These are phyloP conservation scores for Tenthredo mesomela DNA, from an alignment of 2,888 invertebrate genomes.

Conservation along the genomic window DNA sequence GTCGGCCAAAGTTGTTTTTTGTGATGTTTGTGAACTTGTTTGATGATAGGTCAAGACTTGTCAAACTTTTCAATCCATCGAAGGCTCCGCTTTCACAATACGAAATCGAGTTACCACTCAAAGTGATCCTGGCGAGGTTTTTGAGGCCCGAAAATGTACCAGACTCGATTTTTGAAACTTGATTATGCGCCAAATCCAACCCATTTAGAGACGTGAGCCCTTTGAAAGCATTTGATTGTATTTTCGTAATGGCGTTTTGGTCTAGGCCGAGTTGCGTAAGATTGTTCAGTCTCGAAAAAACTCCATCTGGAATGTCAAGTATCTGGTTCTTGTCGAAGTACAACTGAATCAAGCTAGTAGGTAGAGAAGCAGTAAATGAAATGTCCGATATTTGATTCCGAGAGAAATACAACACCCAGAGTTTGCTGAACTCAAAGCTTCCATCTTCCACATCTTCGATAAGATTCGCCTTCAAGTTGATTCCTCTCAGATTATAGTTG, in stretches of 20 bases:
- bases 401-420: constrained; percentile 60
- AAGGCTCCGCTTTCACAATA: constrained; percentile 72
- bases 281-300: constrained; percentile 57
- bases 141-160: constrained; percentile 74
- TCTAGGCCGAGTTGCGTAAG: constrained; percentile 50
- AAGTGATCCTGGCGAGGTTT: constrained; percentile 73
- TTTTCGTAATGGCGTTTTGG: constrained; percentile 11
- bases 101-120: constrained; percentile 72
- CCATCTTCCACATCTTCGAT: constrained; percentile 73
- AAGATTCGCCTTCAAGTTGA: constrained; percentile 74
- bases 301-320: constrained; percentile 57
- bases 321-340: constrained; percentile 60
- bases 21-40: constrained; percentile 76
- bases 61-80: constrained; percentile 70
- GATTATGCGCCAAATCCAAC: constrained; percentile 72
- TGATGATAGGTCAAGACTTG: constrained; percentile 75
- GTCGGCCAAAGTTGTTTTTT: constrained; percentile 71
- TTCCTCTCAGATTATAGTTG: constrained; percentile 68
- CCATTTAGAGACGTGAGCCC: constrained; percentile 62
- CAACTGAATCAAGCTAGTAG: constrained; percentile 60
- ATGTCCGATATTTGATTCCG: constrained; percentile 62
- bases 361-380: constrained; percentile 63
- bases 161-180: constrained; percentile 69
- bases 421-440: constrained; percentile 73
- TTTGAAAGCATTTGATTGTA: constrained; percentile 9